Percentiles rank a stretch among this genome's conserved stretches.
These are phyloP conservation scores for Drosophila mettleri DNA, from an alignment of 2,888 invertebrate genomes.

Conservation along the genomic window DNA sequence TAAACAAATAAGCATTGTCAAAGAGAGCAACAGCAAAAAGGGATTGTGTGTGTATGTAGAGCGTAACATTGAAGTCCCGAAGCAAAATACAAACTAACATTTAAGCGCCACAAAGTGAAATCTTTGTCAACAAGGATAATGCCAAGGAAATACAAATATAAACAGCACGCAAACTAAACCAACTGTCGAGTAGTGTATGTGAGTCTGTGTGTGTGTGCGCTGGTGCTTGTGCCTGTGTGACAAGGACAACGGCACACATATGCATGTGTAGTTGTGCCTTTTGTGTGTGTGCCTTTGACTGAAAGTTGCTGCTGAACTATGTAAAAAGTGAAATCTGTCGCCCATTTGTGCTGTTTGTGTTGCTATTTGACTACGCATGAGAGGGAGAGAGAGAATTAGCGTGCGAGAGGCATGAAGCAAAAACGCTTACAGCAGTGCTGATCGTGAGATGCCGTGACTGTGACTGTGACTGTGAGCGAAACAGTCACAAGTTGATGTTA, in stretches of 20 bases:
- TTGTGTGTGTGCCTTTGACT: constrained; percentile 66
- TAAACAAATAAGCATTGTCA: constrained; percentile 72
- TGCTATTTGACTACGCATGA: constrained; percentile 71
- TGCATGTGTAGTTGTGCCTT: constrained; percentile 17
- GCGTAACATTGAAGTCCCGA: constrained; percentile 54
- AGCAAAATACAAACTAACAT: constrained; percentile 77
- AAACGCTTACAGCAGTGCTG: constrained; percentile 26
- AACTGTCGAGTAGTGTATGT: constrained; percentile 53
- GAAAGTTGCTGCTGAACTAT: constrained; percentile 58
- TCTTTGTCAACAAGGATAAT: constrained; percentile 83
- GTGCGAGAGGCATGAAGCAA: neutral
- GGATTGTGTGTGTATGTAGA: neutral
- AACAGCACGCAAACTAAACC: constrained; percentile 81
- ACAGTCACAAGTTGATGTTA: neutral
- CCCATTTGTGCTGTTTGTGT: constrained; percentile 57
- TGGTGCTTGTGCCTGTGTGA: constrained; percentile 43
- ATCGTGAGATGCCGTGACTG: neutral
- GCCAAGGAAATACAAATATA: constrained; percentile 82
- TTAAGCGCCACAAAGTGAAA: constrained; percentile 83
- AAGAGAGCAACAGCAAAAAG: constrained; percentile 66
- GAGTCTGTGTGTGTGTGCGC: constrained; percentile 14
- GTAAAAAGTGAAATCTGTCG: constrained; percentile 79
- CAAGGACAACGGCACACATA: constrained; percentile 65
- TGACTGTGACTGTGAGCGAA: neutral
- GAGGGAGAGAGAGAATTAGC: neutral